Evolutionary conservation across 2,113 vertebrate genomes (phyloP).

Genomic region (Tupaia chinensis): DNA sequence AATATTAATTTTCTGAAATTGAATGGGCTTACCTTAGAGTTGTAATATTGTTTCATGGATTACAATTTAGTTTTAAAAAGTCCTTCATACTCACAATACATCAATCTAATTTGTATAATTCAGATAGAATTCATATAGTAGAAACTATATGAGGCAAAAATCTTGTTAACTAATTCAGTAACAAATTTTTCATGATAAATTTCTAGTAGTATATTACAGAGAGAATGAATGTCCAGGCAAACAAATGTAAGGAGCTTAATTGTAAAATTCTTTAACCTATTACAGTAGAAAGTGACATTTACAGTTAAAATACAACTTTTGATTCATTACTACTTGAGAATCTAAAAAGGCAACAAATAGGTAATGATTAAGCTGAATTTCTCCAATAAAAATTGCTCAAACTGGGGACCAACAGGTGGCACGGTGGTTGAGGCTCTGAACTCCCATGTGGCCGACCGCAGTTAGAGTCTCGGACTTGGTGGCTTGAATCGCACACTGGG

Average conservation of each 20-base stretch:
- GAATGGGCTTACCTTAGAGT: background rate
- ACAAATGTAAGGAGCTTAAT: background rate
- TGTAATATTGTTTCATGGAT: background rate
- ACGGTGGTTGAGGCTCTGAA: too few relatives aligned
- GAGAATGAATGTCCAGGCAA: background rate
- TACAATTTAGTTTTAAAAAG: background rate
- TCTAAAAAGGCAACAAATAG: background rate
- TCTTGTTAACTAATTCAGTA: background rate
- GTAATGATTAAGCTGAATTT: background rate
- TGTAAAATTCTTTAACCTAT: background rate
- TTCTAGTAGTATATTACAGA: background rate
- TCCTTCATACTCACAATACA: background rate
- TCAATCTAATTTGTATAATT: background rate
- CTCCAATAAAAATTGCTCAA: background rate
- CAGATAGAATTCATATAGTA: background rate
- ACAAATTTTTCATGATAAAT: background rate
- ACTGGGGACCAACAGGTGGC: too few relatives aligned
- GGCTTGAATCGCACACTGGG: too few relatives aligned
- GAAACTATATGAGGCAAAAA: background rate
- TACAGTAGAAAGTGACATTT: background rate
- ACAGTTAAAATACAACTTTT: background rate
- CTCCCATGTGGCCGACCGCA: too few relatives aligned
- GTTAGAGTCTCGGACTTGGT: too few relatives aligned
- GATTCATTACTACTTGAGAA: background rate
- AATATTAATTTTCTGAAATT: slow-evolving; percentile 44